Base-by-base conservation (phyloP, 2,113 vertebrate genomes). In the Okapia johnstoni region DNA sequence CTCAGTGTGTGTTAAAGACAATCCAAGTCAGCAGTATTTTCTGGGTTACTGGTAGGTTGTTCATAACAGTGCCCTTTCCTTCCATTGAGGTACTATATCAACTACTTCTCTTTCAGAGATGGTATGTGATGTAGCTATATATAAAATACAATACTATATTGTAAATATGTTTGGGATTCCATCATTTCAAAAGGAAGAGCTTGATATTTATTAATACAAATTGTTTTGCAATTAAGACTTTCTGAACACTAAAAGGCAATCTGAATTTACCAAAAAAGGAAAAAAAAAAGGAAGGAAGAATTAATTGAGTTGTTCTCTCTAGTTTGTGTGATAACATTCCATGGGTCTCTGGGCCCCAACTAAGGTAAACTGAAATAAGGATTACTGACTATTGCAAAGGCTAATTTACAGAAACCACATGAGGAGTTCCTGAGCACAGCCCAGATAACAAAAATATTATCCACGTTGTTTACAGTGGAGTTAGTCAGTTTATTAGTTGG, bases 371-470 rank as follows among this genome's bases (percentile, higher is more conserved):
- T 98, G 97, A 98, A 97, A 97, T 73, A 95, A 88, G 99, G 99
- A 99, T 99, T 99, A 99, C 98, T 92, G 92, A 97, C 97, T 98
- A 98, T 98, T 97, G 96, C 98, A 98, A 98, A 99, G 98, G 97
- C 98, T 97, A 97, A 99, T 98, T 99, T 99, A 98, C 97, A 97
- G 97, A 98, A 98, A 98, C 96, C 98, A 97, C 98, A 98, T 13
- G 97, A 98, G 98, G 98, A 98, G 97, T 98, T 99, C 98, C 98
- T 98, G 97, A 99, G 98, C 98, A 85, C 98, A 97, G 98, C 98
- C 98, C 98, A 99, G 99, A 99, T 99, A 99, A 99, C 99, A 99
- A 99, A 99, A 99, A 99, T 99, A 98, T 98, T 98, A 98, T 99
- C 97, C 88, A 98, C 1, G 40, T 98, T 99, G 99, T 99, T 99